Evolutionary conservation across 2,888 invertebrate species (phyloP).

Genomic region (Ochropleura plecta): DNA sequence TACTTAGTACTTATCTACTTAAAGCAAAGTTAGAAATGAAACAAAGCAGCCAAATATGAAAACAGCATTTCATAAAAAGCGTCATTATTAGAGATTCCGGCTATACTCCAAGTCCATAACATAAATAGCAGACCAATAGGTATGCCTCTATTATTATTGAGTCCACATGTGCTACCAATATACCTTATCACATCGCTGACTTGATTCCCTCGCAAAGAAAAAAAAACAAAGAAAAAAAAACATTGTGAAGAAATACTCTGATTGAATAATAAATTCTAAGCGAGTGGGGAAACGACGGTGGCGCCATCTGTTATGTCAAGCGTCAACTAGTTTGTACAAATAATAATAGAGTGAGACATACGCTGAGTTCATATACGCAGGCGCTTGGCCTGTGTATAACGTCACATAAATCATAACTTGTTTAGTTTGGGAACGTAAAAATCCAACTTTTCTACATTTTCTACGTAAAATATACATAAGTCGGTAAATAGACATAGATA

Average conservation of each 20-base stretch:
- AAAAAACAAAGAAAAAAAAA: conserved; percentile 50
- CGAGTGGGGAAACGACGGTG: conserved; percentile 29
- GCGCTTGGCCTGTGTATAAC: not conserved
- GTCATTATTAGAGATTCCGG: not conserved
- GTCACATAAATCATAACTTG: conserved; percentile 29
- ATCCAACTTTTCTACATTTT: not conserved
- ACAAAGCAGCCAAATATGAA: not conserved
- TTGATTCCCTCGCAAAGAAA: conserved; percentile 42
- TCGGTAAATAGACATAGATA: not conserved
- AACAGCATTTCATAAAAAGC: not conserved
- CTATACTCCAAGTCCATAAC: not conserved
- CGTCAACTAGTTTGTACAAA: conserved; percentile 45
- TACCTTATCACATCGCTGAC: conserved; percentile 43
- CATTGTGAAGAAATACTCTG: conserved; percentile 45
- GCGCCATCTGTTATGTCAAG: conserved; percentile 51
- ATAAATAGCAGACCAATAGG: conserved; percentile 5
- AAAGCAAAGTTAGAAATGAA: too few relatives aligned
- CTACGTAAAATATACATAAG: not conserved
- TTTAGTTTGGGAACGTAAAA: not conserved
- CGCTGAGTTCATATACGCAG: conserved; percentile 10
- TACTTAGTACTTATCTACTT: too few relatives aligned
- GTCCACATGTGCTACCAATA: conserved; percentile 46
- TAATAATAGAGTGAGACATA: conserved; percentile 23
- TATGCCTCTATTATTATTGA: conserved; percentile 6
- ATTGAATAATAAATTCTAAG: conserved; percentile 60